Evolutionary conservation across 2,113 vertebrate genomes (phyloP), one percentile per base, ranked within the genome.

Genomic region (Stegastes partitus): DNA sequence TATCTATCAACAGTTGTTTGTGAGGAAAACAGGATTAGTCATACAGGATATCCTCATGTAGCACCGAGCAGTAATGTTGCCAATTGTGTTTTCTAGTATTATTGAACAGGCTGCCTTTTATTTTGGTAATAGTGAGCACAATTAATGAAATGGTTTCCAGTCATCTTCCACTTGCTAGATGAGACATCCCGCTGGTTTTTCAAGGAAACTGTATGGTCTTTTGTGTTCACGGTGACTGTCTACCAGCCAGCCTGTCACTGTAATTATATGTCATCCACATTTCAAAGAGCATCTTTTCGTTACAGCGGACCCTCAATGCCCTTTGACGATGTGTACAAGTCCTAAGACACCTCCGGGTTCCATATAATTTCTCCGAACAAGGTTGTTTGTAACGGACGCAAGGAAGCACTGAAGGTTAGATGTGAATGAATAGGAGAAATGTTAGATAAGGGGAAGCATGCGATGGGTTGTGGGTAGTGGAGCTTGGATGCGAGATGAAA

Each of bases 11-110:
- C 47, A 55, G 47, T 19, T 59, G 18, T 77, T 75, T 49, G n/a
- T 51, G 10, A 57, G 39, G 54, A 69, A 57, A 70, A 66, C 12
- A 1, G 47, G 44, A 83, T 76, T 72, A 62, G 65, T 66, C 31
- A 3, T 23, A 45, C 31, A 63, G 25, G 12, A 22, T 62, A 26
- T 65, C 11, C 12, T 34, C 53, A 49, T 63, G 61, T 26, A 28
- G 19, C 21, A 59, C n/a, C 44, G 31, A 61, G 47, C 42, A 69
- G n/a, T 63, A 23, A 44, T 51, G 0, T 51, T 61, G 55, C 22
- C 63, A 54, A 14, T 62, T 42, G 4, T 42, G 11, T 15, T 15
- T 45, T 47, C 23, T 11, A 44, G 26, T 34, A 25, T n/a, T 34
- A 1, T 7, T 10, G 26, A 28, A 10, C 31, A 73, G 7, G 42